phyloP scores from a whole-genome alignment of 2,888 invertebrate genomes.

The Lypha dubia region DNA sequence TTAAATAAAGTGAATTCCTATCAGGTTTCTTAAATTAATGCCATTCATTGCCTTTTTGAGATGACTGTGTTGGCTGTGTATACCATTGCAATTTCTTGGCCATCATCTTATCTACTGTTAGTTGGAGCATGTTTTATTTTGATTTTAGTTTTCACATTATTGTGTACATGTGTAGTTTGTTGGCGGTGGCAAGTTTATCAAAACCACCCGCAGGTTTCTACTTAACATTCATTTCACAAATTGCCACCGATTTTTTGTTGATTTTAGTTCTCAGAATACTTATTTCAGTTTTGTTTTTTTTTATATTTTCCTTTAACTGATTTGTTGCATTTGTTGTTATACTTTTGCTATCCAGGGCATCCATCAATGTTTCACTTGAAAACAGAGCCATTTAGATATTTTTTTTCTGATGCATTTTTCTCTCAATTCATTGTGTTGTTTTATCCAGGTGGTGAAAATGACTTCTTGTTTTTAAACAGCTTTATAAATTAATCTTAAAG shows the following conservation, averaged over 20 bases:
- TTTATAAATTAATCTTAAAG: constrained; percentile 53
- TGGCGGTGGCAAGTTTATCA: constrained; percentile 74
- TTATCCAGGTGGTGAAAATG: constrained; percentile 71
- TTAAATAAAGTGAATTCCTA: constrained; percentile 62
- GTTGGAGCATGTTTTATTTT: constrained; percentile 22
- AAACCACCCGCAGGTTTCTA: constrained; percentile 75
- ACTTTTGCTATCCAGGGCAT: constrained; percentile 68
- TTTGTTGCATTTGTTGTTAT: constrained; percentile 63
- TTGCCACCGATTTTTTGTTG: constrained; percentile 74
- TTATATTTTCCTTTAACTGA: constrained; percentile 65
- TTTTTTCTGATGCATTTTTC: constrained; percentile 67
- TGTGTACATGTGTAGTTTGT: constrained; percentile 52
- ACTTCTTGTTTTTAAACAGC: constrained; percentile 68
- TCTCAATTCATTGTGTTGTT: constrained; percentile 53
- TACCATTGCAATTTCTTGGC: constrained; percentile 28
- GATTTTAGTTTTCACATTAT: constrained; percentile 28
- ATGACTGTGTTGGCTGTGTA: constrained; percentile 12
- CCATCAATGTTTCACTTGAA: constrained; percentile 71
- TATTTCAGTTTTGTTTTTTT: constrained; percentile 26
- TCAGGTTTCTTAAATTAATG: constrained; percentile 71
- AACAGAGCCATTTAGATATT: constrained; percentile 38
- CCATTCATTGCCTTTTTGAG: constrained; percentile 67
- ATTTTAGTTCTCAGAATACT: constrained; percentile 53
- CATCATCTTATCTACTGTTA: constrained; percentile 58
- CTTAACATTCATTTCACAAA: constrained; percentile 74